Base-by-base conservation (phyloP, 2,888 invertebrate species). In the Pseudoips prasinana region DNA sequence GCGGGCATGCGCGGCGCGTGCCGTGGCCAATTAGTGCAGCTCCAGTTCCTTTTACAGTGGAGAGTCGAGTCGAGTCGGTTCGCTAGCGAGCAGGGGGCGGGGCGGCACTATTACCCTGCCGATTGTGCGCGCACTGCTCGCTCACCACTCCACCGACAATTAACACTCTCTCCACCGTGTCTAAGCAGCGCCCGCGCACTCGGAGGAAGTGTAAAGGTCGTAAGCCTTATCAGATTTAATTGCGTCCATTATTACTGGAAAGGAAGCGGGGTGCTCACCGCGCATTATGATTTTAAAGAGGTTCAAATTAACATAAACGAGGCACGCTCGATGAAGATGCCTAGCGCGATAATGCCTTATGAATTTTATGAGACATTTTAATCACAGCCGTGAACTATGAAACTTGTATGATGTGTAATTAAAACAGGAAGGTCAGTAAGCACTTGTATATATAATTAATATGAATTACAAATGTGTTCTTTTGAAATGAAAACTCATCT, bases 321-420 rank as follows among this genome's bases (percentile, higher is more conserved):
- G 70, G 61, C 58, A 55, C 58, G 61, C 57, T 59, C 64, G 57
- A 56, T 62, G 55, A 48, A 76, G 81, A 85, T 81, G 64, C 62
- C 40, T 57, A 46, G 38, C 33, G 47, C 63, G 81, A 84, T 83
- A 81, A 64, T 51, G 58, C 49, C 58, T 71, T 72, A 77, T 77
- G 79, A 78, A 71, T 74, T 76, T 79, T 74, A 80, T 64, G 63
- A 82, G 80, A 82, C 79, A 73, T 75, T 83, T 80, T 84, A 85
- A 83, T 81, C 78, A 81, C 71, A 81, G 74, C 83, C 84, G 86
- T 88, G 87, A 88, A 88, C 87, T 88, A 86, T 87, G 87, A 78
- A 77, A 74, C 75, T 56, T 64, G 70, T 64, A 67, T 63, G 68
- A 67, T 61, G 64, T 65, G 67, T 77, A 82, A 87, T 87, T 87